A percentile compares a stretch with the other conserved stretches of the same genome.
phyloP scores from a whole-genome alignment of 2,113 vertebrate species.

The Chrysochloris asiatica region DNA sequence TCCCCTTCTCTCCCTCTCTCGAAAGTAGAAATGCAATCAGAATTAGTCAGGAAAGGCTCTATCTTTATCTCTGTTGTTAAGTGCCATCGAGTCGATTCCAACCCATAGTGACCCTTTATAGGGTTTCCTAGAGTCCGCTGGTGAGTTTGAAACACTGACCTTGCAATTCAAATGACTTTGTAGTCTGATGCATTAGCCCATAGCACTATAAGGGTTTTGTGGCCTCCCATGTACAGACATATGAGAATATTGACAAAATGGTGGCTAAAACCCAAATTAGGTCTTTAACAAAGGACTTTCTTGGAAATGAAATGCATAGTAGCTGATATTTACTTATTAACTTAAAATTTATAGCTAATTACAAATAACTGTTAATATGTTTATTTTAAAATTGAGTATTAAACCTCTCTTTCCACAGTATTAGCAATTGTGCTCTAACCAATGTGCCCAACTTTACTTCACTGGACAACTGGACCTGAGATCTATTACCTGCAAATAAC shows the following conservation, averaged over 20 bases:
- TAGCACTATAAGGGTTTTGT: fast-evolving
- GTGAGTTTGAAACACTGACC: too few species aligned
- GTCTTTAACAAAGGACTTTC: neutral
- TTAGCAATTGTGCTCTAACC: neutral
- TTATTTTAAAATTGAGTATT: too few species aligned
- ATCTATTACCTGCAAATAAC: neutral
- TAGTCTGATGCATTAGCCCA: too few species aligned
- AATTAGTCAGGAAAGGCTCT: neutral
- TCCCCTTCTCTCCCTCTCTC: fast-evolving
- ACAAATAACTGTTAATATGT: fast-evolving
- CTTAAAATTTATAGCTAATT: neutral
- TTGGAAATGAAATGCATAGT: neutral
- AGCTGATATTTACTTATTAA: neutral
- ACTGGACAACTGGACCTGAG: too few species aligned
- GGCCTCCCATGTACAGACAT: too few species aligned
- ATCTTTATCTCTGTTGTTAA: neutral
- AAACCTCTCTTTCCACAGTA: neutral
- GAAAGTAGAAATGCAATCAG: too few species aligned
- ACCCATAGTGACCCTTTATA: too few species aligned
- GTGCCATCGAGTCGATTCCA: too few species aligned
- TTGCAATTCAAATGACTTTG: too few species aligned
- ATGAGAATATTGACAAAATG: fast-evolving
- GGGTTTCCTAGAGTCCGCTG: too few species aligned
- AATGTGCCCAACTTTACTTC: too few species aligned
- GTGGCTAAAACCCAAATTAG: too few species aligned